Evolutionary conservation across 2,113 vertebrate species (phyloP).

Genomic region (Bothrops jararaca): DNA sequence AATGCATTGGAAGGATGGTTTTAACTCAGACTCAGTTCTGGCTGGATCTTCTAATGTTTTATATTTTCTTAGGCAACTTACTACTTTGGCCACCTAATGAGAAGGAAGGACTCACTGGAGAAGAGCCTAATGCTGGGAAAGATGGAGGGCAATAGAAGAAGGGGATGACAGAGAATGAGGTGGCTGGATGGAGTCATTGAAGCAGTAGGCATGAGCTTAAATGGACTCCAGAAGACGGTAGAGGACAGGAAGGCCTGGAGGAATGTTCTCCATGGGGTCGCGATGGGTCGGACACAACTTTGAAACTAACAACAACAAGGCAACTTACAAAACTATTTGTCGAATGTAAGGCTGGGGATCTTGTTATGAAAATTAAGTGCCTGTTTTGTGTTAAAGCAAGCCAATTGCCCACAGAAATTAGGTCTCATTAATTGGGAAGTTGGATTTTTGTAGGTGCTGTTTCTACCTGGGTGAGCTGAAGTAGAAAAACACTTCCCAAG

Average conservation of each 20-base stretch:
- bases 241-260: too few species aligned
- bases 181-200: too few species aligned
- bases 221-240: too few species aligned
- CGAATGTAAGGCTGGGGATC: neutral
- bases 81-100: neutral
- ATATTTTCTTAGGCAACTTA: neutral
- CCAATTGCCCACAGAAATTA: neutral
- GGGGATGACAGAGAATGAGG: too few species aligned
- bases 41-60: neutral
- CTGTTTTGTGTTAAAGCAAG: neutral
- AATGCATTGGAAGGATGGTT: neutral
- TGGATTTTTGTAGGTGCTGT: slow-evolving; percentile 28
- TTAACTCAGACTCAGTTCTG: neutral
- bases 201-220: too few species aligned
- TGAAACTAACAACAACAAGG: too few species aligned
- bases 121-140: too few species aligned
- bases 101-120: too few species aligned
- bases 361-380: neutral
- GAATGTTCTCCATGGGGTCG: too few species aligned
- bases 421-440: slow-evolving; percentile 15
- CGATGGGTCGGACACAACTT: too few species aligned
- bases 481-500: neutral
- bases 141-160: too few species aligned
- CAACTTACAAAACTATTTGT: slow-evolving; percentile 6
- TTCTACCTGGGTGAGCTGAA: slow-evolving; percentile 27